phyloP scores from a whole-genome alignment of 2,888 invertebrate genomes.

The Ceramica pisi region DNA sequence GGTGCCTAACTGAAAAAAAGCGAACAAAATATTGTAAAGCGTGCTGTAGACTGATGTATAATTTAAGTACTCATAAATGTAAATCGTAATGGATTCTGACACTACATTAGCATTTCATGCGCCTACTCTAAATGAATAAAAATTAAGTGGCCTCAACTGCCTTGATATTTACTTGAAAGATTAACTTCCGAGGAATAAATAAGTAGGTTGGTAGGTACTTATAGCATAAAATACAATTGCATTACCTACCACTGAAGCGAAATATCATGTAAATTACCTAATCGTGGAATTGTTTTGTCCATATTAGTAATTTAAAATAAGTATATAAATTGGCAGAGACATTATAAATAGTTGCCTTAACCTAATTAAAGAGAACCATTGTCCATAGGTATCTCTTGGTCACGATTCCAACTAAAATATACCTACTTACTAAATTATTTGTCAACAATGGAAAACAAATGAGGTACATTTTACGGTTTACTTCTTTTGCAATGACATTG shows the following conservation, averaged over 20 bases:
- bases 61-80: conserved; percentile 2
- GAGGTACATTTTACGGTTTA: too few species aligned
- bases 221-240: not conserved
- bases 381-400: conserved; percentile 12
- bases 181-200: not conserved
- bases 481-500: not conserved
- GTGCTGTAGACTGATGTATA: not conserved
- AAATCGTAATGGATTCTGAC: not conserved
- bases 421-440: not conserved
- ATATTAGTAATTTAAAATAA: not conserved
- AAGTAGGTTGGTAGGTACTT: too few species aligned
- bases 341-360: conserved; percentile 1
- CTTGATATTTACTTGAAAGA: conserved; percentile 22
- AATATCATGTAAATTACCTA: not conserved
- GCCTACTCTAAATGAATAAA: not conserved
- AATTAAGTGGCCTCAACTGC: conserved; percentile 4
- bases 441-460: conserved; percentile 13
- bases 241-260: not conserved
- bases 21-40: not conserved
- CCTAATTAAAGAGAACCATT: not conserved
- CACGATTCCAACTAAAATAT: conserved; percentile 25
- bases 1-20: too few species aligned
- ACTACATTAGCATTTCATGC: not conserved
- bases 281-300: not conserved
- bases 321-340: conserved; percentile 2